These are phyloP conservation scores for Daubentonia madagascariensis DNA, from an alignment of 2,113 vertebrate species.

Conservation along the genomic window DNA sequence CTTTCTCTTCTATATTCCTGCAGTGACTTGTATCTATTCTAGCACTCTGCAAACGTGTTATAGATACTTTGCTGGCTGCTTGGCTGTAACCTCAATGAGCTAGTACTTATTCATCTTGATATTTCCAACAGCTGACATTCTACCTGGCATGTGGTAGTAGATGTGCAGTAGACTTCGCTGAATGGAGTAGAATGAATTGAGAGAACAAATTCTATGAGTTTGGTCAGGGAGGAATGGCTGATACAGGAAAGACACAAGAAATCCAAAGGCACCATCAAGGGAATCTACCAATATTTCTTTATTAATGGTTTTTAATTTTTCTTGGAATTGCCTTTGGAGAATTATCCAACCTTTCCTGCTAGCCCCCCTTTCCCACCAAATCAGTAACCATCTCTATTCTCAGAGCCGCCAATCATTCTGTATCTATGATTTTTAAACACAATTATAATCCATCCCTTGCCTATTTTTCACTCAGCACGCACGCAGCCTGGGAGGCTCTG, in stretches of 20 bases:
- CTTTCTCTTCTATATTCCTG: not conserved
- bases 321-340: slow-evolving; percentile 47
- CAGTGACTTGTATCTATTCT: not conserved
- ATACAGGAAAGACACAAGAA: not conserved
- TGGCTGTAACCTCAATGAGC: not conserved
- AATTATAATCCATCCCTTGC: slow-evolving; percentile 26
- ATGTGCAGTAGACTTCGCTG: not conserved
- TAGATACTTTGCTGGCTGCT: not conserved
- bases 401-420: slow-evolving; percentile 34
- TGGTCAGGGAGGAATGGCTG: not conserved
- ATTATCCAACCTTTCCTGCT: slow-evolving; percentile 6
- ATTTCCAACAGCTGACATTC: not conserved
- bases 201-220: not conserved
- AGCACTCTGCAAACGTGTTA: not conserved
- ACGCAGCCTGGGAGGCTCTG: not conserved
- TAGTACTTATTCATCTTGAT: slow-evolving; percentile 12
- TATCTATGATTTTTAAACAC: slow-evolving; percentile 33
- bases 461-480: not conserved
- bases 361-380: not conserved
- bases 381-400: slow-evolving; percentile 29
- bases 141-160: not conserved
- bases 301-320: slow-evolving; percentile 42
- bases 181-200: not conserved
- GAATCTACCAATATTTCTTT: slow-evolving; percentile 32
- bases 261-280: not conserved